phyloP scores from a whole-genome alignment of 2,113 vertebrate species.

The Sinocyclocheilus anophthalmus region DNA sequence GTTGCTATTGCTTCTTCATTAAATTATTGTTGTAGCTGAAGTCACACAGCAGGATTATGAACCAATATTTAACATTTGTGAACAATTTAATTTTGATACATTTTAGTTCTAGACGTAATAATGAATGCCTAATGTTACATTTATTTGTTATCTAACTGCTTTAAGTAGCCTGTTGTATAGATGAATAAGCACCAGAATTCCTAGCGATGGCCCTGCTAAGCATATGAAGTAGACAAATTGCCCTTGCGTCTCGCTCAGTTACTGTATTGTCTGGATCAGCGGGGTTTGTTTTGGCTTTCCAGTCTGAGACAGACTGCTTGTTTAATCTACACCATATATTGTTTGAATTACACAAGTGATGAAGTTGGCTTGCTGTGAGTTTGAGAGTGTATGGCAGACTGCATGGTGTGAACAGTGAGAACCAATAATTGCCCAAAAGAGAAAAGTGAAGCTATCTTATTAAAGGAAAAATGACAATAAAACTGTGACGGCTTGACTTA shows the following conservation, averaged over 20 bases:
- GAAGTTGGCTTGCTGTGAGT: slow-evolving; percentile 19
- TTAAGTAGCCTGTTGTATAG: slow-evolving; percentile 16
- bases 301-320: slow-evolving; percentile 35
- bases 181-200: background rate
- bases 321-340: slow-evolving; percentile 42
- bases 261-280: slow-evolving; percentile 47
- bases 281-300: slow-evolving; percentile 39
- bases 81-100: background rate
- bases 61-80: background rate
- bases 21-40: background rate
- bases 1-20: background rate
- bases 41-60: background rate
- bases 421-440: background rate
- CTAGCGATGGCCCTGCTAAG: background rate
- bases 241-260: slow-evolving; percentile 1
- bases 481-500: background rate
- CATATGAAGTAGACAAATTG: background rate
- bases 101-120: background rate
- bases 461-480: background rate
- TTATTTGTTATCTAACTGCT: background rate
- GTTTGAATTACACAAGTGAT: slow-evolving; percentile 49
- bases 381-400: slow-evolving; percentile 1
- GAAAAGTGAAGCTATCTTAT: background rate
- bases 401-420: background rate
- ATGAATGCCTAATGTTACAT: background rate